Base-by-base conservation (phyloP, 1,140 invertebrate genomes). In the Magallana gigas region DNA sequence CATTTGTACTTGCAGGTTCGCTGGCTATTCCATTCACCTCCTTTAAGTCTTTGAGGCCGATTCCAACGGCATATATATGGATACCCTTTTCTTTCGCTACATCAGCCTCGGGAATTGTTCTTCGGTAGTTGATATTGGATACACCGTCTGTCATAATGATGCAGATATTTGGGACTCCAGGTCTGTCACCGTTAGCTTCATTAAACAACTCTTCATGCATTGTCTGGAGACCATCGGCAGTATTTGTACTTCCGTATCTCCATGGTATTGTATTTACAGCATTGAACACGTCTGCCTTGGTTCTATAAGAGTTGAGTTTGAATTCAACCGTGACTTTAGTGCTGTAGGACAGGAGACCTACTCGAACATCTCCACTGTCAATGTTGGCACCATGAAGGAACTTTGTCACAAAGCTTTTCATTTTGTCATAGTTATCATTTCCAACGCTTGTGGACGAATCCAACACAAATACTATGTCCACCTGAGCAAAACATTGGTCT, bases 61-160 rank as follows among this genome's bases (percentile, higher is more conserved):
- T 91, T 68, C 93, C 93, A 76, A 93, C 90, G 83, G 91, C 92
- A 88, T 92, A 92, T 48, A 93, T 89, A 29, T 91, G 89, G 36
- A 93, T 93, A 12, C 85, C 88, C 14, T 87, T 86, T 1, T 57
- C 81, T n/a, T 87, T 85, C 6, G 92, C 90, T 29, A 58, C 16
- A 59, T 91, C 86, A 8, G 92, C 92, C 71, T 93, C 91, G 9
- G 87, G 85, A 14, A 90, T 83, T 0, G 92, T 91, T 62, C 71
- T 87, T 14, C 80, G 64, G 12, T 89, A 84, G 83, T 93, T 93
- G 62, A 92, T 90, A 82, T 94, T 93, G 12, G 94, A 94, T 9
- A 91, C 88, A 84, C 94, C 94, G 90, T 94, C 94, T 36, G 93
- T 94, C 12, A 94, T 56, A 6, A 94, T 62, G 14, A 94, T 90